phyloP scores from a whole-genome alignment of 1,140 invertebrate genomes.

The Zaprionus vittiger region DNA sequence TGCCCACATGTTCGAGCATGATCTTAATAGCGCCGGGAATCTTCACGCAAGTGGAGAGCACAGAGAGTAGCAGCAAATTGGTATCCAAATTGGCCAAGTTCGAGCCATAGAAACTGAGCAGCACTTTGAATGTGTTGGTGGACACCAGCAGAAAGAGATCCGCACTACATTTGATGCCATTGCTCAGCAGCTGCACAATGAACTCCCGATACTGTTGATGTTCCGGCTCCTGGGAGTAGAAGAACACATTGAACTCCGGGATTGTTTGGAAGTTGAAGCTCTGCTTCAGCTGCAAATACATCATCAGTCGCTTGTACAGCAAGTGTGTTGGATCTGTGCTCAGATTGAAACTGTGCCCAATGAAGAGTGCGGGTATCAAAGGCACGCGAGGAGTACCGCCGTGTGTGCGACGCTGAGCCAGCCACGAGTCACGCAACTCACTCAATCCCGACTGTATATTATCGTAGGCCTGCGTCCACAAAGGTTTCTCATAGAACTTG shows the following conservation, averaged over 20 bases:
- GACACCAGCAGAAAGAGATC: slow-evolving; percentile 87
- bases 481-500: slow-evolving; percentile 85
- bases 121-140: slow-evolving; percentile 86
- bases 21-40: slow-evolving; percentile 87
- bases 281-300: slow-evolving; percentile 88
- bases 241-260: slow-evolving; percentile 89
- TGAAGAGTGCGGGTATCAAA: slow-evolving; percentile 87
- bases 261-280: slow-evolving; percentile 88
- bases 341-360: slow-evolving; percentile 87
- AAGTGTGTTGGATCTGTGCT: slow-evolving; percentile 86
- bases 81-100: slow-evolving; percentile 56
- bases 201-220: slow-evolving; percentile 87
- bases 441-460: slow-evolving; percentile 85
- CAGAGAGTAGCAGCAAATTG: slow-evolving; percentile 86
- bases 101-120: slow-evolving; percentile 86
- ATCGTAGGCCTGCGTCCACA: slow-evolving; percentile 84
- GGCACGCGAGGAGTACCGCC: slow-evolving; percentile 85
- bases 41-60: slow-evolving; percentile 86
- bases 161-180: slow-evolving; percentile 86
- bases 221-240: slow-evolving; percentile 88
- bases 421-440: slow-evolving; percentile 70
- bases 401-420: slow-evolving; percentile 71
- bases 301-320: slow-evolving; percentile 87
- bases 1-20: slow-evolving; percentile 87
- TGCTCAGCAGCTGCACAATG: slow-evolving; percentile 87